Evolutionary conservation across 92 coral and sea anemone genomes (phyloP).

Genomic region (Porites lobata): DNA sequence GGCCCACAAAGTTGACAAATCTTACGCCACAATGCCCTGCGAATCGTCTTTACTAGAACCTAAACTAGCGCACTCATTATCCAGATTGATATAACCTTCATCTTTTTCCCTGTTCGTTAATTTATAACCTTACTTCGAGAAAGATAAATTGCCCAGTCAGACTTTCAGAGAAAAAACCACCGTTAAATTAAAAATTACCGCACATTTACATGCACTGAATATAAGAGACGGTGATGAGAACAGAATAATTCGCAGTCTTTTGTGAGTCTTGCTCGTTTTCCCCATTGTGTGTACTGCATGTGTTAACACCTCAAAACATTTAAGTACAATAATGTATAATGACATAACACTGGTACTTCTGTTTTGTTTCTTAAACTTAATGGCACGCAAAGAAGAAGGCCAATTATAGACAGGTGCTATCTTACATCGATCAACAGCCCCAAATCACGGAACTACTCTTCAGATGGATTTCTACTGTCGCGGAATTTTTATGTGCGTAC

Average conservation of each 20-base stretch:
- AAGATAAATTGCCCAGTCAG: slow-evolving; percentile 13
- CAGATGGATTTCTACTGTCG: no score
- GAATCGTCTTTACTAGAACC: no score
- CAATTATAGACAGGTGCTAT: background rate
- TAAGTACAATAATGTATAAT: background rate
- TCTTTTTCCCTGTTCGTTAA: background rate
- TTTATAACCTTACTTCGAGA: slow-evolving; percentile 21
- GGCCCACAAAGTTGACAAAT: no score
- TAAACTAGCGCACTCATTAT: background rate
- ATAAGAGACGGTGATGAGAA: background rate
- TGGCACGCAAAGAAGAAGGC: background rate
- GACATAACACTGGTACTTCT: background rate
- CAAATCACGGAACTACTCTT: no score
- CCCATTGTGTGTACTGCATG: background rate
- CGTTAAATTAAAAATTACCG: slow-evolving; percentile 19
- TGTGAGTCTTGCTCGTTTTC: background rate
- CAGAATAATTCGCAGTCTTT: background rate
- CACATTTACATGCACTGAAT: slow-evolving; percentile 25
- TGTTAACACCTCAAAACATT: background rate
- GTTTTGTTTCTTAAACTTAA: background rate
- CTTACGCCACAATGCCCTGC: no score
- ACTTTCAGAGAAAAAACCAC: slow-evolving; percentile 10
- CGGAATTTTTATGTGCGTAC: no score
- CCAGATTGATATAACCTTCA: background rate
- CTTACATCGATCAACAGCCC: no score